Percentiles rank a stretch among this genome's conserved stretches.
Conservation (phyloP, 1,140 invertebrate species). For the Drosophila varians region DNA sequence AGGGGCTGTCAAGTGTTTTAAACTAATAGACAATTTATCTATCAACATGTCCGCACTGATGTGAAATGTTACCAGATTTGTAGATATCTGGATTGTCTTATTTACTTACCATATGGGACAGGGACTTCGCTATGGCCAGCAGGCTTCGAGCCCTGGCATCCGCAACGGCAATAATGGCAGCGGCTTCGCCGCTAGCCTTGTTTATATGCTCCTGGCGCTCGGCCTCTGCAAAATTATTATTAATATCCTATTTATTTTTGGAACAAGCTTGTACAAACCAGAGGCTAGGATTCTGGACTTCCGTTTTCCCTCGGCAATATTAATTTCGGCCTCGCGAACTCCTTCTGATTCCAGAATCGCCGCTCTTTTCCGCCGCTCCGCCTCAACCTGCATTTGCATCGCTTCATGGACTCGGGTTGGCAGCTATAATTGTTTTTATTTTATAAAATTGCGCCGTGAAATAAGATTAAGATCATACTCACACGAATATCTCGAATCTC, state of each 20-base stretch:
- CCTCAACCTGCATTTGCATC: slow-evolving; percentile 99
- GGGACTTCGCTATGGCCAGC: slow-evolving; percentile 88
- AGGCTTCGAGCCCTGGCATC: slow-evolving; percentile 92
- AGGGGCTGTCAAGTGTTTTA: slow-evolving; percentile 3
- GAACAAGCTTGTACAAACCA: slow-evolving; percentile 84
- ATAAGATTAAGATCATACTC: slow-evolving; percentile 83
- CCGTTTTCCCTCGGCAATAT: slow-evolving; percentile 98
- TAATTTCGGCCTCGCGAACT: slow-evolving; percentile 96
- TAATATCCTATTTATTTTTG: not conserved
- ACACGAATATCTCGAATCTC: slow-evolving; percentile 92
- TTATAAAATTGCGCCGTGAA: not conserved
- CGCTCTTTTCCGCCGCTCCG: slow-evolving; percentile 97
- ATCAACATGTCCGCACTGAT: not conserved
- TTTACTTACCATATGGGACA: slow-evolving; percentile 85
- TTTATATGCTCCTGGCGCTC: slow-evolving; percentile 95
- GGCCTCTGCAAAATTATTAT: slow-evolving; percentile 86
- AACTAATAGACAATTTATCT: slow-evolving; percentile 1
- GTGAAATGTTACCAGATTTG: not conserved
- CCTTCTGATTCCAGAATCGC: slow-evolving; percentile 99
- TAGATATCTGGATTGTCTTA: not conserved
- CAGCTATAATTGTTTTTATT: slow-evolving; percentile 83
- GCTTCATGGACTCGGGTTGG: slow-evolving; percentile 97
- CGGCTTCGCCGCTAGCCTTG: slow-evolving; percentile 93
- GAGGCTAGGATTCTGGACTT: slow-evolving; percentile 96
- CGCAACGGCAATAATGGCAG: slow-evolving; percentile 93